A percentile compares a stretch with the other conserved stretches of the same genome.
Evolutionary conservation across 2,888 invertebrate genomes (phyloP).

Genomic region (Hypolimnas misippus): DNA sequence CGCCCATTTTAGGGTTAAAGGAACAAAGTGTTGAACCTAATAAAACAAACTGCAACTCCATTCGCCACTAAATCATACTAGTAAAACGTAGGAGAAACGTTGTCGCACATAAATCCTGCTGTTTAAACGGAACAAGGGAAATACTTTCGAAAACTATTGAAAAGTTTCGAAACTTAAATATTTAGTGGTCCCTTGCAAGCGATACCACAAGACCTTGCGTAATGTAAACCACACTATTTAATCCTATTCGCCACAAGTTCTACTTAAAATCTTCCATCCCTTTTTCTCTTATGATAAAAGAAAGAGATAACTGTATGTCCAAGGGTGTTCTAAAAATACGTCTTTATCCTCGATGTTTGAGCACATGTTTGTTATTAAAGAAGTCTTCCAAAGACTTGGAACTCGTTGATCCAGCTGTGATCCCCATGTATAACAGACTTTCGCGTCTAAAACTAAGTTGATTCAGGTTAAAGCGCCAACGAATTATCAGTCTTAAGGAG

Average conservation of each 20-base stretch:
- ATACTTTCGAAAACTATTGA: slow-evolving; percentile 34
- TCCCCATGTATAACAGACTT: slow-evolving; percentile 14
- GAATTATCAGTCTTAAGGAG: slow-evolving; percentile 39
- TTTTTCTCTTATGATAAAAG: background rate
- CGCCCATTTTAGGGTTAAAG: background rate
- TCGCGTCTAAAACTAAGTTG: slow-evolving; percentile 26
- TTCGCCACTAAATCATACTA: slow-evolving; percentile 36
- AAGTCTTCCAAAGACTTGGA: background rate
- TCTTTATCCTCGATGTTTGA: background rate
- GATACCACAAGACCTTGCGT: slow-evolving; percentile 8
- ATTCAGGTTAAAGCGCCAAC: slow-evolving; percentile 35
- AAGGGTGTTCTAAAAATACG: slow-evolving; percentile 1
- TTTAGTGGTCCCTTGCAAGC: slow-evolving; percentile 29
- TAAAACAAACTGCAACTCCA: slow-evolving; percentile 24
- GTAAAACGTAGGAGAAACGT: slow-evolving; percentile 35
- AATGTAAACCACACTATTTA: slow-evolving; percentile 17
- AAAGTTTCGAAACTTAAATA: slow-evolving; percentile 31
- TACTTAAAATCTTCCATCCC: background rate
- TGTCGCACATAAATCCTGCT: slow-evolving; percentile 37
- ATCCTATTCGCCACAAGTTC: slow-evolving; percentile 5
- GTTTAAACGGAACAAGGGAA: slow-evolving; percentile 33
- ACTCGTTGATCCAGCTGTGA: slow-evolving; percentile 22
- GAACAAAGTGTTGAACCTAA: background rate
- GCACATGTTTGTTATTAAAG: background rate
- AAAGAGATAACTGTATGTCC: background rate